Evolutionary conservation across 1,140 invertebrate species (phyloP).

Genomic region (Habropoda laboriosa): DNA sequence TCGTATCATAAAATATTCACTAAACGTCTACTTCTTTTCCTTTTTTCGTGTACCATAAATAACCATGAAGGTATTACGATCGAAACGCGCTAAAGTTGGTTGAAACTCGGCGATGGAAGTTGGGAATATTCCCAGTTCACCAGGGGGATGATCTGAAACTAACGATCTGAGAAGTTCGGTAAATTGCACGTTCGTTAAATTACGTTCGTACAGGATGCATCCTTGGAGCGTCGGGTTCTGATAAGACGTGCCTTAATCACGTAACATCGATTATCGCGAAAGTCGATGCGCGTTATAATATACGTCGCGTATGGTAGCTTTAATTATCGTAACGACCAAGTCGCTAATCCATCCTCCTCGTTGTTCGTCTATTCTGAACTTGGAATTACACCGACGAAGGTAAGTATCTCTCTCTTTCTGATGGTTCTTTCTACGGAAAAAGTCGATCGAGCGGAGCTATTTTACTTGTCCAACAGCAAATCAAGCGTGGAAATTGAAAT

Average conservation of each 20-base stretch:
- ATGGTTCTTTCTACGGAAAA: slow-evolving; percentile 23
- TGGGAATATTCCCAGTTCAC: background rate
- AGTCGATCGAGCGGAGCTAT: slow-evolving; percentile 9
- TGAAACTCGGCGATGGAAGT: background rate
- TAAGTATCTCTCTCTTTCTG: background rate
- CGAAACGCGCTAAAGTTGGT: background rate
- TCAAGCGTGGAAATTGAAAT: slow-evolving; percentile 44
- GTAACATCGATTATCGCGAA: slow-evolving; percentile 27
- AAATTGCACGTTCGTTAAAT: slow-evolving; percentile 25
- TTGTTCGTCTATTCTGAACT: slow-evolving; percentile 2
- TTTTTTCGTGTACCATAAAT: background rate
- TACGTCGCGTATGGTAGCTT: slow-evolving; percentile 1
- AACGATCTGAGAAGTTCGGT: slow-evolving; percentile 24
- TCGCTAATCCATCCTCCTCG: background rate
- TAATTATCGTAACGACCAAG: slow-evolving; percentile 20
- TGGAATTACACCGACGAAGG: slow-evolving; percentile 13
- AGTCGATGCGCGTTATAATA: slow-evolving; percentile 15
- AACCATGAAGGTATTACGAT: background rate
- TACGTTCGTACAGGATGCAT: slow-evolving; percentile 6
- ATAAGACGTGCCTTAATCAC: slow-evolving; percentile 3
- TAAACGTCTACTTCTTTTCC: too few relatives aligned
- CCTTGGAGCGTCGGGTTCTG: background rate
- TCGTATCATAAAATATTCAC: too few relatives aligned
- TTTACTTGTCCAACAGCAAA: background rate
- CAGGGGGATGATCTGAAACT: slow-evolving; percentile 1